Base-by-base conservation (phyloP, 2,113 vertebrate species). In the Tapirus terrestris region DNA sequence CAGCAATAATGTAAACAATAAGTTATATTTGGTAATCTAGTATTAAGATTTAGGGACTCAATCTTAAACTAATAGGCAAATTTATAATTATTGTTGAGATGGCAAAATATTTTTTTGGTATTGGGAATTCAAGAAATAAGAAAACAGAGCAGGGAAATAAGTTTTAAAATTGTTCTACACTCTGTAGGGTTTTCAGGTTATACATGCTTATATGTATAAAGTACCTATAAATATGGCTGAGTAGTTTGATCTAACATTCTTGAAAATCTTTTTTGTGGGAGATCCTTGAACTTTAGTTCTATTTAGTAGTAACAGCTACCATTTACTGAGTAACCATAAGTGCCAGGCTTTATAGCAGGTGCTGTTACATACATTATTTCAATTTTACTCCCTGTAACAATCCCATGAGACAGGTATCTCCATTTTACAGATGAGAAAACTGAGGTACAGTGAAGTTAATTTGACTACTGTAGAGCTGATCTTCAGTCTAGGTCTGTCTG, bases 11-110 rank as follows among this genome's bases (percentile, higher is more conserved):
- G 73, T 61, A 84, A 91, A 91, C 4, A 60, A n/a, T 29, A 39
- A 90, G 2, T 65, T 58, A 79, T 25, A 20, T 11, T 93, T 61
- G 29, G 14, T 61, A 77, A 76, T 56, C 25, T 76, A 81, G 43
- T 33, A 58, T 89, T 82, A 92, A 56, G 43, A 81, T 86, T 85
- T 88, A 81, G 33, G 39, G 13, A 58, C 39, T 36, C 14, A 51
- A 82, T 79, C 43, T 85, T 82, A 91, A 83, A 89, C 60, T 77
- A 97, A 31, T 51, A 72, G 51, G 48, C 16, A 80, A 76, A 94
- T 85, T 85, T 89, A 20, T 81, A 72, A 63, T 76, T 81, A 77
- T 8, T 72, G 48, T 82, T 92, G 73, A 86, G 14, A 82, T 68
- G 60, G 27, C 39, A 86, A 65, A 89, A 70, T 91, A 70, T 33